These are phyloP conservation scores for Lepidocyrtoides sp. DNA, from an alignment of 2,888 invertebrate species.

Conservation along the genomic window DNA sequence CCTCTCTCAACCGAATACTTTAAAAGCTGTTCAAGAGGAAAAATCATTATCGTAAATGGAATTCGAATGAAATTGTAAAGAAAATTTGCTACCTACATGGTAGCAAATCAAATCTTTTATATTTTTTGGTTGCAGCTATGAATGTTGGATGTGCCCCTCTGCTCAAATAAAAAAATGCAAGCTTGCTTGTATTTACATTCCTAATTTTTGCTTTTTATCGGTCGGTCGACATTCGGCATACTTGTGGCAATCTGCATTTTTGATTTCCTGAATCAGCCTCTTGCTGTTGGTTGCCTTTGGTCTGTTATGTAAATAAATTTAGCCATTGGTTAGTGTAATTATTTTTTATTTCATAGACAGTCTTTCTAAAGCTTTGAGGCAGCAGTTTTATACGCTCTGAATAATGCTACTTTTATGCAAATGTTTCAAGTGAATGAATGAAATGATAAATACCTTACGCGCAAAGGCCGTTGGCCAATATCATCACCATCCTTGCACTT, in stretches of 20 bases:
- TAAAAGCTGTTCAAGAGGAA: neutral
- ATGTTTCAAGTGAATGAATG: conserved; percentile 47
- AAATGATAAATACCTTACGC: conserved; percentile 21
- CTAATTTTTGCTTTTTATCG: conserved; percentile 17
- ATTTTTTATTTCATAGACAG: neutral
- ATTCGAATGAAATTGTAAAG: neutral
- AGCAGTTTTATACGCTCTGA: conserved; percentile 62
- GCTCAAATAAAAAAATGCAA: neutral
- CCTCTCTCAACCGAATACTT: neutral
- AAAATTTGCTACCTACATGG: conserved; percentile 13
- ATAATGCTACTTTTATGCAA: conserved; percentile 47
- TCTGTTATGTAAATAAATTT: conserved; percentile 33
- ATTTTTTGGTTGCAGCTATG: neutral
- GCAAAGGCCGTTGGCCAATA: neutral
- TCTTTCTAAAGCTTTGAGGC: neutral
- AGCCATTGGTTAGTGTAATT: conserved; percentile 13
- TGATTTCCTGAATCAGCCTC: conserved; percentile 15
- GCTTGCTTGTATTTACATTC: neutral
- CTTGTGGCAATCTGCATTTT: conserved; percentile 14
- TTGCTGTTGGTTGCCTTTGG: neutral
- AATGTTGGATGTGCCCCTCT: neutral
- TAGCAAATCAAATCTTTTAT: neutral
- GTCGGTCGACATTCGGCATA: conserved; percentile 15
- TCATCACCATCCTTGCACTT: neutral
- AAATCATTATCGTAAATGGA: neutral